Evolutionary conservation across 2,888 invertebrate species (phyloP).

Genomic region (Mesodorylaimus sp.): DNA sequence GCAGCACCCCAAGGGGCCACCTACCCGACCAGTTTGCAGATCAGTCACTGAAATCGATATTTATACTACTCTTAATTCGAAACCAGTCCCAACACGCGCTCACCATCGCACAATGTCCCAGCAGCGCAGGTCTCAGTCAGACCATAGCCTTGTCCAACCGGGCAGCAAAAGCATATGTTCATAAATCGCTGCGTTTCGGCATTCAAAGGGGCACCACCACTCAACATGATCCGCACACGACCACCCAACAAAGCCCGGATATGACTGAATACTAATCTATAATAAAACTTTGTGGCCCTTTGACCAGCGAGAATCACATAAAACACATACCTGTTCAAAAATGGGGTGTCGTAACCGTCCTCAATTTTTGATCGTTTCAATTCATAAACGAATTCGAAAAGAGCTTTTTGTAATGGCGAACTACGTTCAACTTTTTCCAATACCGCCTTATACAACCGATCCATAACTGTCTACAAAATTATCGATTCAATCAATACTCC

Average conservation of each 20-base stretch:
- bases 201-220: conserved; percentile 84
- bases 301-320: conserved; percentile 32
- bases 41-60: conserved; percentile 38
- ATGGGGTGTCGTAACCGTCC: conserved; percentile 38
- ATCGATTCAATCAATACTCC: too few species aligned
- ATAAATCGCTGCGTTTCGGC: conserved; percentile 87
- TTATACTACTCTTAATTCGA: neutral
- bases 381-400: conserved; percentile 81
- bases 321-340: conserved; percentile 34
- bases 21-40: conserved; percentile 60
- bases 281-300: neutral
- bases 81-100: neutral
- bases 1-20: conserved; percentile 63
- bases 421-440: conserved; percentile 68
- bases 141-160: conserved; percentile 81
- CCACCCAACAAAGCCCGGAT: conserved; percentile 66
- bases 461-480: conserved; percentile 65
- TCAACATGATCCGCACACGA: conserved; percentile 61
- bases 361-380: conserved; percentile 73
- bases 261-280: conserved; percentile 45
- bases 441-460: conserved; percentile 88
- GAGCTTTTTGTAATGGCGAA: conserved; percentile 53
- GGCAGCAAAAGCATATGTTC: conserved; percentile 69
- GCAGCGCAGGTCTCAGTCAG: conserved; percentile 90
- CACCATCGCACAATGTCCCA: conserved; percentile 39